phyloP scores from a whole-genome alignment of 2,888 invertebrate species.

The Tolmerus cingulatus region DNA sequence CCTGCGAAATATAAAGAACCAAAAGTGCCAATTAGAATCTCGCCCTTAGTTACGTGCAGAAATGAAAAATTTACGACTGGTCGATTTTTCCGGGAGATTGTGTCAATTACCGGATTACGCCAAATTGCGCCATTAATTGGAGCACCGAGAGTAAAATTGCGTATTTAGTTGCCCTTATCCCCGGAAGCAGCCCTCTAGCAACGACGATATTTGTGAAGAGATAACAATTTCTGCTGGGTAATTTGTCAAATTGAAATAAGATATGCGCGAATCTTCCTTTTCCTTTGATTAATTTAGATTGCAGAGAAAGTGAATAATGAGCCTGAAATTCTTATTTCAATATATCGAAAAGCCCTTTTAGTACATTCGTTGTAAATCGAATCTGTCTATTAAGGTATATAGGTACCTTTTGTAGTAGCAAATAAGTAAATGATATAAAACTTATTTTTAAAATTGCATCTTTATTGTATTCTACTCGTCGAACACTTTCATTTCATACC shows the following conservation, averaged over 20 bases:
- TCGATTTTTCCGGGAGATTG: background rate
- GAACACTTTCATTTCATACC: too few relatives aligned
- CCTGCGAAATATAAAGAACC: slow-evolving; percentile 67
- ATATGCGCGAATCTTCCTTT: background rate
- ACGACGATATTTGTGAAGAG: background rate
- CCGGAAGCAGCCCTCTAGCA: background rate
- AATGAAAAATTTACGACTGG: background rate
- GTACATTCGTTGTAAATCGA: background rate
- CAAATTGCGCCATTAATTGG: background rate
- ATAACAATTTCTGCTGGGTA: background rate
- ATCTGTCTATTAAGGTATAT: too few relatives aligned
- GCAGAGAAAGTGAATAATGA: background rate
- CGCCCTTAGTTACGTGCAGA: background rate
- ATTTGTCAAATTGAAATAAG: background rate
- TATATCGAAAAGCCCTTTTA: background rate
- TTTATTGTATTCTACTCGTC: too few relatives aligned
- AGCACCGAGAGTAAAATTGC: background rate
- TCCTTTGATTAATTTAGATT: background rate
- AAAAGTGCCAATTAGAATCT: background rate
- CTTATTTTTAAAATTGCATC: too few relatives aligned
- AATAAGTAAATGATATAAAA: too few relatives aligned
- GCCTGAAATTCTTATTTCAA: background rate
- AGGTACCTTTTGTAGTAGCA: too few relatives aligned
- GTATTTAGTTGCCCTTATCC: background rate
- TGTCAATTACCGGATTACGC: slow-evolving; percentile 17